Percentiles rank a stretch among this genome's conserved stretches.
These are phyloP conservation scores for Oryzias sinensis DNA, from an alignment of 2,797 vertebrate genomes.

Conservation along the genomic window DNA sequence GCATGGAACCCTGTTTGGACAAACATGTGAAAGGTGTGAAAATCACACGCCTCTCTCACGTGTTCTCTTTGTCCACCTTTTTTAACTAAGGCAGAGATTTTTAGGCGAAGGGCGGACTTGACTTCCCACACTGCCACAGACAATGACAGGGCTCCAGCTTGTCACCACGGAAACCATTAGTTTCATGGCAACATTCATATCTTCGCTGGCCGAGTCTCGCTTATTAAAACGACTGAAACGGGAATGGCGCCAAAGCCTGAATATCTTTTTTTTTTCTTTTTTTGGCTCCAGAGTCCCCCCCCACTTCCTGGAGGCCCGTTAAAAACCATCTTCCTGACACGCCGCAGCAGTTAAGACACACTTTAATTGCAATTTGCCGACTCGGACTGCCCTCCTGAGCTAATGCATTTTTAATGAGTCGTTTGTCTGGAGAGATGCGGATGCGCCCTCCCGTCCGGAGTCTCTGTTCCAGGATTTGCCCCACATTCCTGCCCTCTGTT, in stretches of 20 bases:
- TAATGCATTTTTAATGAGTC: slow-evolving; percentile 40
- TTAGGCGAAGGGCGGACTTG: slow-evolving; percentile 40
- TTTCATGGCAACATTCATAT: slow-evolving; percentile 90
- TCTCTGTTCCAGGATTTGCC: slow-evolving; percentile 1
- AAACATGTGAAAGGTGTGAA: background rate
- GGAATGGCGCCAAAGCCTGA: background rate
- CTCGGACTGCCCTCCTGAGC: slow-evolving; percentile 41
- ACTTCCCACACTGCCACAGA: slow-evolving; percentile 77
- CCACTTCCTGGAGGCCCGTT: background rate
- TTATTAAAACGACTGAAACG: slow-evolving; percentile 68
- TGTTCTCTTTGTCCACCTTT: slow-evolving; percentile 17
- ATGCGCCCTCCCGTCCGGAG: slow-evolving; percentile 5
- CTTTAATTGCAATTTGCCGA: slow-evolving; percentile 41
- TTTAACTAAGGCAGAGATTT: slow-evolving; percentile 32
- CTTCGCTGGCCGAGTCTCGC: slow-evolving; percentile 74
- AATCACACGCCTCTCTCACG: slow-evolving; percentile 22
- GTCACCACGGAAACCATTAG: slow-evolving; percentile 89
- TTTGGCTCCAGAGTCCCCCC: no score
- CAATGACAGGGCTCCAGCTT: slow-evolving; percentile 78
- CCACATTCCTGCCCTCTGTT: slow-evolving; percentile 14
- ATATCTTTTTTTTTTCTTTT: no score
- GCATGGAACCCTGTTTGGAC: background rate
- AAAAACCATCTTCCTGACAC: slow-evolving; percentile 3
- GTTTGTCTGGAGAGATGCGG: slow-evolving; percentile 28
- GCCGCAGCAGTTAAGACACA: slow-evolving; percentile 18